Base-by-base conservation (phyloP, 2,797 vertebrate species). In the Xenops minutus region DNA sequence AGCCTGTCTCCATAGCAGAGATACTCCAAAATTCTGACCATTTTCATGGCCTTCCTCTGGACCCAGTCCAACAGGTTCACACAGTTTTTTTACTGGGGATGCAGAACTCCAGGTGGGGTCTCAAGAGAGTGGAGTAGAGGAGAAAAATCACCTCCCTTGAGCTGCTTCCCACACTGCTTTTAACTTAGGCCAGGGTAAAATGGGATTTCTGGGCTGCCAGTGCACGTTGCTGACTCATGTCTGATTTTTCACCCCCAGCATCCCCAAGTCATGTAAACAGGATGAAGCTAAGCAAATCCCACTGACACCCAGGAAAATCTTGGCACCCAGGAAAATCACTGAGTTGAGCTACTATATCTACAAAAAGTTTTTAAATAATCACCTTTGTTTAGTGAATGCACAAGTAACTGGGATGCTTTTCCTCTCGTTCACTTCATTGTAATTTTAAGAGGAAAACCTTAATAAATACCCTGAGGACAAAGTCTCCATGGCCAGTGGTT, bases 371-470 rank as follows among this genome's bases (percentile, higher is more conserved):
- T 71, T 85, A 43, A 72, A 41, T 49, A 46, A 59, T 36, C 32
- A 27, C 5, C 11, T 75, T 89, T 8, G 3, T 49, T 86, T 89
- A 87, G 29, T n/a, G 49, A 73, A 59, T 44, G 26, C 4, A 23
- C 26, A 39, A 79, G 30, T 39, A 46, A 75, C 14, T 43, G 12
- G 10, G 8, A 64, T 79, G 37, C 1, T 71, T 88, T 92, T 58
- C 18, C n/a, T 88, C 34, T 68, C 12, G 0, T 71, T 52, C n/a
- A 51, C 4, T 62, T 92, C 0, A 66, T 86, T 86, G 86, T 62
- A 30, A 55, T 88, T 89, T 89, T 72, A 82, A 75, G 20, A 83
- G 26, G 56, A 85, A 95, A 92, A 54, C 32, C 52, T 77, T n/a
- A 77, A n/a, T 92, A 61, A 74, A 30, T 92, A 61, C 29, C 12